Conservation (phyloP, 2,797 vertebrate genomes). For the Aratinga solstitialis region DNA sequence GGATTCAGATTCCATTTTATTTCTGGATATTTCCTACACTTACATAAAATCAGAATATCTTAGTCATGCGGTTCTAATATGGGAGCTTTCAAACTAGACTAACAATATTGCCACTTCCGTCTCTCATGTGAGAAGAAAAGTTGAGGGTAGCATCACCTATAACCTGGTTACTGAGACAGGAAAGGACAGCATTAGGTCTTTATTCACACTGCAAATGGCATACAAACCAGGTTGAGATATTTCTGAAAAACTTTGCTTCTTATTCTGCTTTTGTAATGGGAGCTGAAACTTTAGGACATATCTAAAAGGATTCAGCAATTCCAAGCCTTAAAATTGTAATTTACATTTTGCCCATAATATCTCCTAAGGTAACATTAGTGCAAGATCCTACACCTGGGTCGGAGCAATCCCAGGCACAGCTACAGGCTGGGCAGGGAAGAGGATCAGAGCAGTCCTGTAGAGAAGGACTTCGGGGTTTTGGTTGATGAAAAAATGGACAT, state of each 20-base stretch:
- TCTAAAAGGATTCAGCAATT: neutral
- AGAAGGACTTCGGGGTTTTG: too few relatives aligned
- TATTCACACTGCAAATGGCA: neutral
- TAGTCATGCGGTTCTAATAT: neutral
- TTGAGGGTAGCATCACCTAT: fast-evolving
- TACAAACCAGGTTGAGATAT: neutral
- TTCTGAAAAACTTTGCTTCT: neutral
- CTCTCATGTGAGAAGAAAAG: neutral
- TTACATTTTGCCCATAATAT: neutral
- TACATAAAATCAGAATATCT: neutral
- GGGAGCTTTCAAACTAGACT: neutral
- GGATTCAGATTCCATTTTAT: neutral
- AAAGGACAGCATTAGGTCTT: neutral
- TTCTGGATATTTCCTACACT: neutral
- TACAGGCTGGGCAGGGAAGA: too few relatives aligned
- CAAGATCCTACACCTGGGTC: too few relatives aligned
- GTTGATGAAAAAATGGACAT: too few relatives aligned
- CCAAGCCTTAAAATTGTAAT: fast-evolving
- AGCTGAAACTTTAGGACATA: neutral
- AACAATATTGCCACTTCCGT: neutral
- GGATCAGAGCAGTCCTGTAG: too few relatives aligned
- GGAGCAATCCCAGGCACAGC: too few relatives aligned
- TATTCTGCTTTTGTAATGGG: neutral
- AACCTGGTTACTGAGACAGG: fast-evolving
- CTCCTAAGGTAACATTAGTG: neutral